Evolutionary conservation across 2,113 vertebrate genomes (phyloP).

Genomic region (Phylloscopus trochilus): DNA sequence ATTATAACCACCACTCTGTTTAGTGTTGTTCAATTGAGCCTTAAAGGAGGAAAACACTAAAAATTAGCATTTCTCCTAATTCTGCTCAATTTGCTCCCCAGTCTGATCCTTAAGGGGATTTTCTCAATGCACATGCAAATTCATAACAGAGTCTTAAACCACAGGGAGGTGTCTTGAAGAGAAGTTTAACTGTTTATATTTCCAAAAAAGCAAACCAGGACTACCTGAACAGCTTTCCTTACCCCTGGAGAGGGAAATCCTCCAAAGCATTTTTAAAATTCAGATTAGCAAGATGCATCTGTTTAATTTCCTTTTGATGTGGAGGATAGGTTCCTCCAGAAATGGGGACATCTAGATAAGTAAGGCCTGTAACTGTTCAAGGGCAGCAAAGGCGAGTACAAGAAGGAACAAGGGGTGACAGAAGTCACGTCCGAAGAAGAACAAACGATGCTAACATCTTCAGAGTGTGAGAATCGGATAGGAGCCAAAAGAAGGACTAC

Average conservation of each 20-base stretch:
- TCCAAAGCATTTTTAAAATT: not conserved
- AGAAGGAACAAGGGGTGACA: no score
- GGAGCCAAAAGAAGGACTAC: no score
- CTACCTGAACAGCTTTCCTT: not conserved
- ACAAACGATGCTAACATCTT: no score
- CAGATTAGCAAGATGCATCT: not conserved
- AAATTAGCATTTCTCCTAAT: not conserved
- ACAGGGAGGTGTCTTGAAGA: not conserved
- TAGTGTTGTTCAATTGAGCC: not conserved
- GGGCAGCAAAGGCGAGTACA: no score
- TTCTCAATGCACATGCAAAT: not conserved
- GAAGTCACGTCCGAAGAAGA: no score
- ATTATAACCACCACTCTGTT: not conserved
- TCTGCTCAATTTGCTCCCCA: not conserved
- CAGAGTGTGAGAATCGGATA: no score
- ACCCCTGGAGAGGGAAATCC: not conserved
- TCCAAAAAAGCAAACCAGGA: not conserved
- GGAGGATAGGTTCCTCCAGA: no score
- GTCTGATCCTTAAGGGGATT: not conserved
- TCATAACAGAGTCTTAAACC: not conserved
- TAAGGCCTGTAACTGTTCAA: no score
- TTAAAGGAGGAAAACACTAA: not conserved
- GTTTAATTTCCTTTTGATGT: not conserved
- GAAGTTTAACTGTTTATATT: not conserved
- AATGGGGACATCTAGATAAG: no score